Evolutionary conservation across 1,140 invertebrate species (phyloP).

Genomic region (Aphelinus certus): DNA sequence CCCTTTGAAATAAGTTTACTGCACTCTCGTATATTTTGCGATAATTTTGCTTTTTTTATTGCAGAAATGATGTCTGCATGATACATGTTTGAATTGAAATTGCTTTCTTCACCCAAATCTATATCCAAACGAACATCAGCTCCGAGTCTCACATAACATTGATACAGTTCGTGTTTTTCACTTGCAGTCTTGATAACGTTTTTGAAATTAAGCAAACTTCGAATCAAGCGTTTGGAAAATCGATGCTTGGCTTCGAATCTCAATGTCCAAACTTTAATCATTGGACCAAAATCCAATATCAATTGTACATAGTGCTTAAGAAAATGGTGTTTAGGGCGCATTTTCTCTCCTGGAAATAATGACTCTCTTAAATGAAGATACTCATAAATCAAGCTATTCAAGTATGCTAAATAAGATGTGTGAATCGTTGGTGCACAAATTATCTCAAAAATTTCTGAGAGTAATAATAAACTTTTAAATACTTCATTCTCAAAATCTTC

Average conservation of each 20-base stretch:
- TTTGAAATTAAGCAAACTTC: constrained; percentile 36
- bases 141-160: constrained; percentile 36
- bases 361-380: constrained; percentile 26
- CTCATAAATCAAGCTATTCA: constrained; percentile 31
- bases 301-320: constrained; percentile 36
- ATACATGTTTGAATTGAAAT: constrained; percentile 34
- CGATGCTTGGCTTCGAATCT: constrained; percentile 39
- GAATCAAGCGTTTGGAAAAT: constrained; percentile 34
- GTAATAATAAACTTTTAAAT: constrained; percentile 28
- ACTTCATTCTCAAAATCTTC: constrained; percentile 34
- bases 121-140: constrained; percentile 29
- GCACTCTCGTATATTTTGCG: constrained; percentile 25
- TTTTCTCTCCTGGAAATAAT: constrained; percentile 13
- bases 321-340: constrained; percentile 38
- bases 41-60: constrained; percentile 2
- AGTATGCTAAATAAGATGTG: constrained; percentile 35
- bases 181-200: constrained; percentile 38
- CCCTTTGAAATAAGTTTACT: constrained; percentile 34
- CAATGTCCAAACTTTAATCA: constrained; percentile 40
- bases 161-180: constrained; percentile 39
- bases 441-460: constrained; percentile 38
- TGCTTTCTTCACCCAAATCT: constrained; percentile 15
- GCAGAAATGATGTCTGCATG: constrained; percentile 30
- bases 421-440: constrained; percentile 37
- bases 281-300: constrained; percentile 36